These are phyloP conservation scores for Bettongia penicillata DNA, from an alignment of 2,113 vertebrate genomes.

Conservation along the genomic window DNA sequence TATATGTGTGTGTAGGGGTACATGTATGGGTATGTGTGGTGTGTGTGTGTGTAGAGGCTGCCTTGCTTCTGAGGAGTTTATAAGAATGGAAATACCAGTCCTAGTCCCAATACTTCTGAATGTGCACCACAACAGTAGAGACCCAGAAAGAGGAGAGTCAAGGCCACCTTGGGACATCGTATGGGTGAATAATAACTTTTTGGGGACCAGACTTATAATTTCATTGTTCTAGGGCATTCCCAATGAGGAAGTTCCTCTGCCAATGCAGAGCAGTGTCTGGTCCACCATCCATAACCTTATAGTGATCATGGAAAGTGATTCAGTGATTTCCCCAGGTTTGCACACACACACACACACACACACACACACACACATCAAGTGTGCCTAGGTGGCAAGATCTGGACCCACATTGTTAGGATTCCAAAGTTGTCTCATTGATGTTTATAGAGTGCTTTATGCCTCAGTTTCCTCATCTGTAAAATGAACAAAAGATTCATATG, in stretches of 20 bases:
- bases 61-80: background rate
- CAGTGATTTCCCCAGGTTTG: background rate
- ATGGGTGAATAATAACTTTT: background rate
- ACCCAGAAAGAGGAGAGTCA: background rate
- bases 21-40: background rate
- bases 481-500: background rate
- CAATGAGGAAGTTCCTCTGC: background rate
- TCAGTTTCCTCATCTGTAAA: background rate
- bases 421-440: background rate
- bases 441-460: background rate
- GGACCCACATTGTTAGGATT: background rate
- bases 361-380: background rate
- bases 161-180: background rate
- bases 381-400: background rate
- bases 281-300: background rate
- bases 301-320: background rate
- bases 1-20: background rate
- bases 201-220: background rate
- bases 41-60: background rate
- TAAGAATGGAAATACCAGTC: background rate
- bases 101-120: background rate
- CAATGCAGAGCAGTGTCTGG: background rate
- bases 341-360: too few species aligned
- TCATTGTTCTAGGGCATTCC: background rate
- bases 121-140: background rate